Percentiles rank a stretch among this genome's conserved stretches.
Conservation (phyloP, 1,140 invertebrate species). For the Cepaea nemoralis region DNA sequence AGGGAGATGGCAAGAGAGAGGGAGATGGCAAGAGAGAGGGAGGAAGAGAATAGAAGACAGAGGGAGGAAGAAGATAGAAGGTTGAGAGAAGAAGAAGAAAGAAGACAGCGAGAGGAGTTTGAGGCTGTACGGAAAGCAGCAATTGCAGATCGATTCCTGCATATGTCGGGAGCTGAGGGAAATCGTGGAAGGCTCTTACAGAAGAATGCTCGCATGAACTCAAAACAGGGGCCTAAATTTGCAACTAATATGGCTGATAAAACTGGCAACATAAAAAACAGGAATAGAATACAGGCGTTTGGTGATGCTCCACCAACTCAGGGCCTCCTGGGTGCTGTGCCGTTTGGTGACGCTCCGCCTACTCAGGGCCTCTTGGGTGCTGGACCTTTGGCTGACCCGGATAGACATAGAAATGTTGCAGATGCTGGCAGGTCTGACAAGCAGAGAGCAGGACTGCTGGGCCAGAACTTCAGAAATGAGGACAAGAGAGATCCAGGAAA, state of each 20-base stretch:
- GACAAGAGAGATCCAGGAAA: not conserved
- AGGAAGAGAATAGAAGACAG: no score
- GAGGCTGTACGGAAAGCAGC: not conserved
- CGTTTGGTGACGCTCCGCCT: constrained; percentile 2
- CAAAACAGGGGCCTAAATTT: no score
- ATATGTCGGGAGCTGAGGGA: no score
- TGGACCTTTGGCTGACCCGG: not conserved
- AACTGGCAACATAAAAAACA: no score
- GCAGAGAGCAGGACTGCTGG: not conserved
- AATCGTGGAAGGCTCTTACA: no score
- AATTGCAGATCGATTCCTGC: no score
- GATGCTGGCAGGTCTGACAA: not conserved
- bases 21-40: no score
- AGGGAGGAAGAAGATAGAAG: no score
- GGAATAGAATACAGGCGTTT: no score
- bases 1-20: no score
- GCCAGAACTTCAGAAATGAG: not conserved
- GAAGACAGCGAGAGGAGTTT: not conserved
- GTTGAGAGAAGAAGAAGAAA: not conserved
- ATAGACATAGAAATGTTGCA: not conserved
- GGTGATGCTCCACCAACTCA: not conserved
- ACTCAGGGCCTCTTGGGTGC: not conserved
- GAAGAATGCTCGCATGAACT: no score
- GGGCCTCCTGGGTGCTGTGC: not conserved
- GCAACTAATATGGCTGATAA: no score